Base-by-base conservation (phyloP, 2,113 vertebrate genomes). In the Tragelaphus strepsiceros region DNA sequence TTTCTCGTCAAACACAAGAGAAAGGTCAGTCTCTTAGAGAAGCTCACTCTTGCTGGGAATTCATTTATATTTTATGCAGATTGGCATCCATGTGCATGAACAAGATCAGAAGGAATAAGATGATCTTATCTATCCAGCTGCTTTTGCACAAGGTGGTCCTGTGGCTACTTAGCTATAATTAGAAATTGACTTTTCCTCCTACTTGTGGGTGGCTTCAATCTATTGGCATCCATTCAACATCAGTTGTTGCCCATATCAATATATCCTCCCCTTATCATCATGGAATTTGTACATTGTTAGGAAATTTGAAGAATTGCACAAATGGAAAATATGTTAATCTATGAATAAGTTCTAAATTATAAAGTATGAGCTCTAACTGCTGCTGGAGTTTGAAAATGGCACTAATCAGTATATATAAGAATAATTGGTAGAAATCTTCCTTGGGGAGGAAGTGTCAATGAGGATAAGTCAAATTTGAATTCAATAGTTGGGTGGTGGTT, bases 11-110 rank as follows among this genome's bases (percentile, higher is more conserved):
- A 71, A 94, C n/a, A 39, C 3, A 22, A 58, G 88, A 83, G 86
- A 92, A 97, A 97, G 91, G 80, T 74, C 96, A 74, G 49, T 58
- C 58, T 97, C 88, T 87, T 80, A 61, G 59, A 95, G 4, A 35
- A 94, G 54, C 93, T 89, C 16, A 12, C 82, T 93, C 91, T 80
- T 81, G 78, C 93, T 97, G 89, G 54, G 87, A 96, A 74, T 74
- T 94, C 97, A 97, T 97, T 86, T 96, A 97, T 97, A 90, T 97
- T 98, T 98, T 28, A 97, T 97, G 62, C 13, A 78, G 56, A 74
- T 94, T 82, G 86, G 81, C 88, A 51, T 30, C 43, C 32, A 56
- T 35, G 32, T 26, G 51, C 32, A 35, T 71, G 28, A 91, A 51
- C 92, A 83, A 54, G 80, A 87, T 82, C 46, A 39, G 94, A 93